phyloP scores from a whole-genome alignment of 2,888 invertebrate species.

The Drosophila nr. perissopoda region DNA sequence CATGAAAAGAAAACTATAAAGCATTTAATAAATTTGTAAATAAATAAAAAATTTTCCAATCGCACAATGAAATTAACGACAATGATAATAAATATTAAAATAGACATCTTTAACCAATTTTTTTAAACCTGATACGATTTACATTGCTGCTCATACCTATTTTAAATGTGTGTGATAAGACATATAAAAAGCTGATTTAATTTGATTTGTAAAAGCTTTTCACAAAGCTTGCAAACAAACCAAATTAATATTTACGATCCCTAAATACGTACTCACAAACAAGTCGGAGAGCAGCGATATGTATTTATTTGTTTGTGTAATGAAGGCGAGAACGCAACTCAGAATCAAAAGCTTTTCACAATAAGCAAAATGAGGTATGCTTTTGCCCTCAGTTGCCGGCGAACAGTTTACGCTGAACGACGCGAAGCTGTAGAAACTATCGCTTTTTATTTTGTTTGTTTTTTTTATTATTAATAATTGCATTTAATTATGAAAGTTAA shows the following conservation, averaged over 20 bases:
- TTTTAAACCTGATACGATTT: background rate
- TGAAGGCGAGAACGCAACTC: background rate
- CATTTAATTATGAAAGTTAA: background rate
- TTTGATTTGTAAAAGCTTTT: background rate
- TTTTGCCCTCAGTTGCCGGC: constrained; percentile 8
- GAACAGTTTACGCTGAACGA: background rate
- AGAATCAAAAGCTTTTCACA: constrained; percentile 2
- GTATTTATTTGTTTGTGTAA: background rate
- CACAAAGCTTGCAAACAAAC: background rate
- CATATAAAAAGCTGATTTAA: background rate
- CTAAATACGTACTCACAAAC: background rate
- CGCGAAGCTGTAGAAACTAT: background rate
- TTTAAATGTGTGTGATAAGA: background rate
- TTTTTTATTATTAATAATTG: background rate
- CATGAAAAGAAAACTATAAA: background rate
- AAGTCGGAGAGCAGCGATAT: background rate
- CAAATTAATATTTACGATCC: background rate
- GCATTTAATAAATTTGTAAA: background rate
- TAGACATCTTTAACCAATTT: no score
- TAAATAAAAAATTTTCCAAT: background rate
- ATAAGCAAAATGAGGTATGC: no score
- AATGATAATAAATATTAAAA: no score
- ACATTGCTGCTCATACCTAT: background rate
- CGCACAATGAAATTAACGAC: background rate
- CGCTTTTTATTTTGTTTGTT: background rate